phyloP scores from a whole-genome alignment of 2,113 vertebrate genomes.

The Plotosus lineatus region DNA sequence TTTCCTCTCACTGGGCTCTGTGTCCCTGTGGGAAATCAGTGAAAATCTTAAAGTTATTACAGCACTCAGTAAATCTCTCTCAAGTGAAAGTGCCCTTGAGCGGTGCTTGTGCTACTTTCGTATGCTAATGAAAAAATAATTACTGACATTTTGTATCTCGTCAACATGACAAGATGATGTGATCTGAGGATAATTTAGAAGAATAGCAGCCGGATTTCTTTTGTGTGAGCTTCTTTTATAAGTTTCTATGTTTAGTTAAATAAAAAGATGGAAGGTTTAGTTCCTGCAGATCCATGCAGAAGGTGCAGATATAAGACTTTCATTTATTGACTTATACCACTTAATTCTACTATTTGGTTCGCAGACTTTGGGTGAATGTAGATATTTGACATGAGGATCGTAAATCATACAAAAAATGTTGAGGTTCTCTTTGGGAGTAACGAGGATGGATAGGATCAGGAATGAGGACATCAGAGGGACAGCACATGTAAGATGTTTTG shows the following conservation, averaged over 20 bases:
- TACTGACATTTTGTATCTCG: conserved; percentile 12
- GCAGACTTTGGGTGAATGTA: no score
- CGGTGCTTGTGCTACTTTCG: conserved; percentile 38
- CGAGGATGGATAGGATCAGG: no score
- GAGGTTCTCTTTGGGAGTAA: no score
- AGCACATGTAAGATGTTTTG: no score
- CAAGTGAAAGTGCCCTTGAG: conserved; percentile 29
- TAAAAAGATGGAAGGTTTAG: not conserved
- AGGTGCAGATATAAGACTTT: not conserved
- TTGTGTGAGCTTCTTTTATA: not conserved
- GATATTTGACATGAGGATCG: no score
- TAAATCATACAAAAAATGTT: no score
- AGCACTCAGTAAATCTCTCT: conserved; percentile 17
- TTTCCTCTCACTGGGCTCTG: conserved; percentile 2
- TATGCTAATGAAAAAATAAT: conserved; percentile 6
- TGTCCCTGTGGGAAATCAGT: conserved; percentile 46
- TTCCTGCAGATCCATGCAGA: not conserved
- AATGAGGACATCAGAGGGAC: no score
- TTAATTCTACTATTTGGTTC: no score
- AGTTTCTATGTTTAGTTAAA: not conserved
- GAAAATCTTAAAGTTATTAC: conserved; percentile 15
- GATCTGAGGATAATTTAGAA: not conserved
- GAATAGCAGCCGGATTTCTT: not conserved
- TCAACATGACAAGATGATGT: not conserved
- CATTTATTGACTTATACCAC: no score